These are phyloP conservation scores for Lepus timidus DNA, from an alignment of 2,113 vertebrate species.

Conservation along the genomic window DNA sequence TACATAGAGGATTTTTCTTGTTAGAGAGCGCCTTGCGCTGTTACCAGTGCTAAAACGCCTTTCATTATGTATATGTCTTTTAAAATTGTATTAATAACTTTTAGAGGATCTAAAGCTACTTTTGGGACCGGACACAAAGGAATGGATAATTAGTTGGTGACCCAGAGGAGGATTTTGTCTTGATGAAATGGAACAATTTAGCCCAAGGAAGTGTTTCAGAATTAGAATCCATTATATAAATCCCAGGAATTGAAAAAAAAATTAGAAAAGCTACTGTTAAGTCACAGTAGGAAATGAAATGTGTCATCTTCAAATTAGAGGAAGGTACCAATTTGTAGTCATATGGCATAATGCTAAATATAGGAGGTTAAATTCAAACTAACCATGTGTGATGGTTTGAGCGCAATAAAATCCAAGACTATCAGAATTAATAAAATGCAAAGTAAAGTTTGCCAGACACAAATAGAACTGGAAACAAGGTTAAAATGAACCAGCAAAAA, in stretches of 20 bases:
- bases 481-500: neutral
- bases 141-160: constrained; percentile 70
- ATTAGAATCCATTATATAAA: constrained; percentile 63
- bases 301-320: constrained; percentile 48
- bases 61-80: constrained; percentile 65
- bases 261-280: constrained; percentile 3
- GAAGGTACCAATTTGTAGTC: constrained; percentile 45
- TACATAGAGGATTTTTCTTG: constrained; percentile 43
- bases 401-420: constrained; percentile 28
- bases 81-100: constrained; percentile 74
- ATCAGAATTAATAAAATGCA: neutral
- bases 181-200: constrained; percentile 59
- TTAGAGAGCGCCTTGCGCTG: constrained; percentile 51
- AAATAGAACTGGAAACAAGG: neutral
- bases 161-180: constrained; percentile 45
- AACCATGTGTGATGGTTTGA: constrained; percentile 7
- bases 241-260: neutral
- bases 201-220: constrained; percentile 57
- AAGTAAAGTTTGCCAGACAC: neutral
- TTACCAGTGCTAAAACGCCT: constrained; percentile 58
- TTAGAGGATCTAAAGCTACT: constrained; percentile 19
- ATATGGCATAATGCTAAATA: constrained; percentile 46
- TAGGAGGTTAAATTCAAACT: constrained; percentile 58
- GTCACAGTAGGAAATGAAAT: constrained; percentile 61
- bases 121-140: constrained; percentile 56